phyloP scores from a whole-genome alignment of 2,888 invertebrate species.

The Brenthis hecate region DNA sequence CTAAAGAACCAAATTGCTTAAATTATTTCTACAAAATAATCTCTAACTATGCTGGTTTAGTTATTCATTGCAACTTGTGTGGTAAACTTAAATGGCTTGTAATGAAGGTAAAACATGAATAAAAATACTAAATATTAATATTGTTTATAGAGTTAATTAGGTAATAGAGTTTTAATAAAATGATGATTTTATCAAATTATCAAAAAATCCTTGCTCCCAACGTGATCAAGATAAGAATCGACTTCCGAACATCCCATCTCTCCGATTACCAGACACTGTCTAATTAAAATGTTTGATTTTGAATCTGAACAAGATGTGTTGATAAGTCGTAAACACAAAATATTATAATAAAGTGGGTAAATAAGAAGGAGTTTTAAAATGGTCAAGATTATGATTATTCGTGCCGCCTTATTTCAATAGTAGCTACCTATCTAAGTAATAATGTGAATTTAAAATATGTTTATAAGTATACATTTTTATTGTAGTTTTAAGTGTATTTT shows the following conservation, averaged over 20 bases:
- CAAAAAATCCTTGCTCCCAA: constrained; percentile 44
- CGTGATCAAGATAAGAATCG: constrained; percentile 61
- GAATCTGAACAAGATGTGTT: constrained; percentile 14
- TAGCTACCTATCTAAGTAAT: no score
- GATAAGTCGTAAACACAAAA: constrained; percentile 19
- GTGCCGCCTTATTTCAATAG: neutral
- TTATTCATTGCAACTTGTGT: neutral
- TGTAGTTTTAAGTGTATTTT: no score
- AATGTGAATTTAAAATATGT: no score
- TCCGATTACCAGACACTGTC: constrained; percentile 22
- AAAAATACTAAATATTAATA: constrained; percentile 3
- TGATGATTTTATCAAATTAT: constrained; percentile 39
- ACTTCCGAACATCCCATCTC: constrained; percentile 49
- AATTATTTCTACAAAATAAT: no score
- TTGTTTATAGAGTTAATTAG: constrained; percentile 34
- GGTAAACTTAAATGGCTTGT: neutral
- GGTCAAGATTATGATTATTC: neutral
- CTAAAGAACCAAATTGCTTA: no score
- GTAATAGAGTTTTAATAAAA: constrained; percentile 29
- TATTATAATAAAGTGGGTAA: constrained; percentile 18
- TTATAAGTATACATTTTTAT: no score
- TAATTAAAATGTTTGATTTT: constrained; percentile 36
- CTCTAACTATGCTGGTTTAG: no score
- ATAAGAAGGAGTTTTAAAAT: constrained; percentile 5
- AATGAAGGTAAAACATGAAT: no score